Evolutionary conservation across 2,888 invertebrate genomes (phyloP).

Genomic region (Sinopyrophorus schimmeli): DNA sequence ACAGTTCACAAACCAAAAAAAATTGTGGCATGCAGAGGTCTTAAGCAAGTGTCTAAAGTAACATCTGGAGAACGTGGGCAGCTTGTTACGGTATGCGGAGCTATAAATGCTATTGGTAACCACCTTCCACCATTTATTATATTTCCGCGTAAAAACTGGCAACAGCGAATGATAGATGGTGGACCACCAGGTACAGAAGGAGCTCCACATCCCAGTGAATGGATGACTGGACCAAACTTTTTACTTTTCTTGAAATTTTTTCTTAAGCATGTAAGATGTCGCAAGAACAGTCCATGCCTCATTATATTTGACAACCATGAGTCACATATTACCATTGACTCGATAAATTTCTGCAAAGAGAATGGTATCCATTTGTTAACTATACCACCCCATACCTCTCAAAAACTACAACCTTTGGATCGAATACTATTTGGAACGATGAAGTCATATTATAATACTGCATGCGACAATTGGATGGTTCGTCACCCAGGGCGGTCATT

Average conservation of each 20-base stretch:
- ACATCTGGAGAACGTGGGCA: too few species aligned
- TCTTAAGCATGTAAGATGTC: not conserved
- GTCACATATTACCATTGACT: not conserved
- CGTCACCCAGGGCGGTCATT: constrained; percentile 1
- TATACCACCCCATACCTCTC: not conserved
- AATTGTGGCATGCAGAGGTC: too few species aligned
- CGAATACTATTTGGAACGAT: not conserved
- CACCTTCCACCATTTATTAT: constrained; percentile 44
- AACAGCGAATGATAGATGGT: constrained; percentile 40
- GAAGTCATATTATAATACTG: not conserved
- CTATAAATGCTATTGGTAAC: constrained; percentile 41
- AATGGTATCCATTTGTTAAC: not conserved
- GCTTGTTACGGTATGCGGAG: too few species aligned
- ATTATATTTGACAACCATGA: not conserved
- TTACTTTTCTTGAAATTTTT: not conserved
- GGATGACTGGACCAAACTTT: constrained; percentile 34
- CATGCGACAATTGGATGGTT: constrained; percentile 1
- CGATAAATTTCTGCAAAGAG: not conserved
- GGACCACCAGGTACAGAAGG: constrained; percentile 44
- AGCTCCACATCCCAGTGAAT: constrained; percentile 37
- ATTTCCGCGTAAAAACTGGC: constrained; percentile 42
- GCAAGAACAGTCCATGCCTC: not conserved
- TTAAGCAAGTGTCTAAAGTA: too few species aligned
- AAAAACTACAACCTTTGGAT: not conserved
- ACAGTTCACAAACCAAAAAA: too few species aligned